These are phyloP conservation scores for Brachionus manjavacas DNA, from an alignment of 1,140 invertebrate species.

Conservation along the genomic window DNA sequence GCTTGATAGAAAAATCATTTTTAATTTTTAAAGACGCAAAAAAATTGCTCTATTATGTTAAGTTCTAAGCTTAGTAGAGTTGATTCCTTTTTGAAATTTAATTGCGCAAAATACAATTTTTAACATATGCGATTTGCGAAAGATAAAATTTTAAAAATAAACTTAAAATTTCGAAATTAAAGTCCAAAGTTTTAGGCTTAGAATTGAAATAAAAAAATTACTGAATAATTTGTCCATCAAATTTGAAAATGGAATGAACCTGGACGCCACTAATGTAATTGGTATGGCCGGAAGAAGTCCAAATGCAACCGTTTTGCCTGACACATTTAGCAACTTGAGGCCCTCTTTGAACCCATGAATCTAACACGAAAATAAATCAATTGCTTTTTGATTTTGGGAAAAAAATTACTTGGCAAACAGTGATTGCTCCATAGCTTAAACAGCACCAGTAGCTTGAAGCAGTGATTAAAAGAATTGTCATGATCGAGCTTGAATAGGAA, in stretches of 20 bases:
- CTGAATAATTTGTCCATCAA: constrained; percentile 3
- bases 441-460: constrained; percentile 92
- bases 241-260: neutral
- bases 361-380: neutral
- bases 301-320: neutral
- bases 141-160: neutral
- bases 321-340: neutral
- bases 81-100: neutral
- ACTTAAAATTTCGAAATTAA: neutral
- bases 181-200: neutral
- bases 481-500: neutral
- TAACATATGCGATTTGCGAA: neutral
- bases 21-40: neutral
- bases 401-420: constrained; percentile 78
- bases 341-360: constrained; percentile 18
- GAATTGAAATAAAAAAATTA: neutral
- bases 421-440: constrained; percentile 90
- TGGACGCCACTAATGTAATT: neutral
- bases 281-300: constrained; percentile 2
- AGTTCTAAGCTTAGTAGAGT: neutral
- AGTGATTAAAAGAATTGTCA: neutral
- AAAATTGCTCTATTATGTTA: neutral
- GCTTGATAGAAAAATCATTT: constrained; percentile 1
- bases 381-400: neutral
- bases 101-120: neutral